Conservation (phyloP, 2,888 invertebrate species). For the Himalopsyche tibetana region DNA sequence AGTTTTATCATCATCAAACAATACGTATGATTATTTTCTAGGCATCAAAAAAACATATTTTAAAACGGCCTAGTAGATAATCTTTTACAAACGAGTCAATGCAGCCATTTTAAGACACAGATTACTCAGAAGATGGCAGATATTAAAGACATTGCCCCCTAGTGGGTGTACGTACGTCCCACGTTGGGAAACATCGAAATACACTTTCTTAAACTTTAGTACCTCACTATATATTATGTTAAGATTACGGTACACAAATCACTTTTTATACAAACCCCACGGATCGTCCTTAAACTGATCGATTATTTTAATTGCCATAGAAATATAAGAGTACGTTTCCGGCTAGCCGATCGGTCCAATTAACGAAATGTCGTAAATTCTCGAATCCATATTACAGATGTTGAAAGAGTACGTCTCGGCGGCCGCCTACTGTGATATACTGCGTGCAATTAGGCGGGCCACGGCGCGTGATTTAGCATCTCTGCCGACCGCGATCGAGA, state of each 20-base stretch:
- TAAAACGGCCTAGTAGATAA: too few species aligned
- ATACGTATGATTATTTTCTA: too few species aligned
- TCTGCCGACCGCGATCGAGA: slow-evolving; percentile 1
- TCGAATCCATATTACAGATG: slow-evolving; percentile 16
- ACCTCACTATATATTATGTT: too few species aligned
- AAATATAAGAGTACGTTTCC: not conserved
- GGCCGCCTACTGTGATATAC: slow-evolving; percentile 18
- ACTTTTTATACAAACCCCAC: not conserved
- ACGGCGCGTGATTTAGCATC: slow-evolving; percentile 22
- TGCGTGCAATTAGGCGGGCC: slow-evolving; percentile 21
- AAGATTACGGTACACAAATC: not conserved
- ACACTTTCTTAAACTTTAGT: too few species aligned
- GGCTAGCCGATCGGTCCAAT: slow-evolving; percentile 16
- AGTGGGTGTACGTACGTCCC: too few species aligned
- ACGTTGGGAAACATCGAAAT: too few species aligned
- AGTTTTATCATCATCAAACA: too few species aligned
- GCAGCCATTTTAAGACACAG: too few species aligned
- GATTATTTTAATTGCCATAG: slow-evolving; percentile 25
- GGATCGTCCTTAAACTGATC: not conserved
- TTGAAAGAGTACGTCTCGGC: slow-evolving; percentile 27
- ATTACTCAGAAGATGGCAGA: too few species aligned
- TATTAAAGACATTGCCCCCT: too few species aligned
- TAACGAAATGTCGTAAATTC: not conserved
- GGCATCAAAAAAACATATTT: too few species aligned
- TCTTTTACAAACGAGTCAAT: too few species aligned